Evolutionary conservation across 2,113 vertebrate species (phyloP), one percentile per base, ranked within the genome.

Genomic region (Falcunculus frontatus): DNA sequence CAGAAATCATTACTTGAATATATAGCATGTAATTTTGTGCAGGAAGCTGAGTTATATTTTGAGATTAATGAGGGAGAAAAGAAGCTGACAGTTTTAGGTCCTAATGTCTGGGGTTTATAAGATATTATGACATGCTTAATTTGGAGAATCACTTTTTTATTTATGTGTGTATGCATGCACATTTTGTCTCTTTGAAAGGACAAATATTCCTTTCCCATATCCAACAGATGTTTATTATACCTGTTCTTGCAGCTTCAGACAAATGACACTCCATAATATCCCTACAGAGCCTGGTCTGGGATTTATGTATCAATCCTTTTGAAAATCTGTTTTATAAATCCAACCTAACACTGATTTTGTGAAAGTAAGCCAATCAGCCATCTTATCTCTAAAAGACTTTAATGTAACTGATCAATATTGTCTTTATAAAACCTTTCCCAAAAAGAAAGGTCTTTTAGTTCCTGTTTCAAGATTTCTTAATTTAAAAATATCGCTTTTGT

Each of bases 1-100:
- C 70, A 94, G 92, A 93, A 86, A 77, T 92, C 78, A 88, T 95
- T 93, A 90, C 72, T 83, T 92, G 79, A 94, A 95, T 94, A 49
- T 92, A 80, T 73, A 85, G 82, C 75, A 80, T 41, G 55, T 80
- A 94, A 85, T 95, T 91, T 92, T 86, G 50, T 69, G 26, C 75
- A 73, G 67, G 83, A 93, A 88, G 19, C n/a, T 62, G 63, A 94
- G n/a, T 86, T 92, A 69, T 88, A 85, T 88, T 94, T 92, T 65
- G 50, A 86, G 85, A 93, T 93, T 96, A 95, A 94, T 92, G 90
- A 92, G 37, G 53, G 25, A 93, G 75, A 92, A 89, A 87, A 90
- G 53, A 93, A 85, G 49, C 9, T 88, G 88, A 77, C 92, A 92
- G 90, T 70, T 96, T 96, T 94, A 95, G 83, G 46, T 92, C 30